A percentile compares a stretch with the other conserved stretches of the same genome.
Evolutionary conservation across 2,797 vertebrate genomes (phyloP).

Genomic region (Knipowitschia caucasica): DNA sequence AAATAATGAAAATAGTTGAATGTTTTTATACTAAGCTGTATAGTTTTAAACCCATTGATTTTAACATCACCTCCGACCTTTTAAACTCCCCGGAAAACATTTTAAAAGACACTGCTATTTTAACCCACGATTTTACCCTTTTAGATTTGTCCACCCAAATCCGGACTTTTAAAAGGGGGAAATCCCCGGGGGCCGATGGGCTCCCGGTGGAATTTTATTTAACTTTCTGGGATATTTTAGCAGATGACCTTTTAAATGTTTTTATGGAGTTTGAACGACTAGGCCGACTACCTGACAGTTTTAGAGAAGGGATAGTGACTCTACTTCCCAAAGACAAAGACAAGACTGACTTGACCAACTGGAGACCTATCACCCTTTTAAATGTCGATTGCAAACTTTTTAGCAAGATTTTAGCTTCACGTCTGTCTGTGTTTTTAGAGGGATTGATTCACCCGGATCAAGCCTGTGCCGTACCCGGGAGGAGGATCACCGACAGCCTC

Average conservation of each 20-base stretch:
- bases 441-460: slow-evolving; percentile 8
- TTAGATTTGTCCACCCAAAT: background rate
- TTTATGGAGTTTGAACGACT: too few relatives aligned
- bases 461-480: too few relatives aligned
- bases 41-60: too few relatives aligned
- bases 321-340: background rate
- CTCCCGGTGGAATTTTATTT: background rate
- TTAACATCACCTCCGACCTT: too few relatives aligned
- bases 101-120: background rate
- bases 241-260: too few relatives aligned
- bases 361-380: background rate
- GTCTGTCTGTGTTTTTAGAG: too few relatives aligned
- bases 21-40: too few relatives aligned
- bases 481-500: too few relatives aligned
- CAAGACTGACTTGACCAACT: background rate
- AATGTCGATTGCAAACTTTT: background rate
- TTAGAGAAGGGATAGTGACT: too few relatives aligned
- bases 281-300: too few relatives aligned
- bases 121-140: background rate
- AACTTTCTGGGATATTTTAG: background rate
- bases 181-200: background rate
- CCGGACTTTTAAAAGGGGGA: background rate
- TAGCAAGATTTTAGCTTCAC: background rate
- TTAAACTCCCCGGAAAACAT: background rate
- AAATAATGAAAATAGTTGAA: too few relatives aligned